These are phyloP conservation scores for Rhinatrema bivittatum DNA, from an alignment of 2,797 vertebrate species.

Conservation along the genomic window DNA sequence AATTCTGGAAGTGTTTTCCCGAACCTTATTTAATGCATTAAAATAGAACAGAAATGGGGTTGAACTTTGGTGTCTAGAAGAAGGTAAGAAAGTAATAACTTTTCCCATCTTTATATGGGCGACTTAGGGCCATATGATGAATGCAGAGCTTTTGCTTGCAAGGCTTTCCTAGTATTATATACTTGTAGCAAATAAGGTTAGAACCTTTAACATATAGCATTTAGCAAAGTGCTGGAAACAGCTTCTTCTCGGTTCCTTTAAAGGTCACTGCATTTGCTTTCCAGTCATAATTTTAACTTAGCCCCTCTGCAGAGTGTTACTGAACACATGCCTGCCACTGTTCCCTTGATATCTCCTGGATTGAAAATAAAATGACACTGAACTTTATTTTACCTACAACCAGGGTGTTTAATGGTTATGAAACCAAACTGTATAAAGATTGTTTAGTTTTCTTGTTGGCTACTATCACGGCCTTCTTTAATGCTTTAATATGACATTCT, in stretches of 20 bases:
- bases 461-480: too few relatives aligned
- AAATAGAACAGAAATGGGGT: slow-evolving; percentile 38
- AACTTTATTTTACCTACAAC: slow-evolving; percentile 6
- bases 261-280: slow-evolving; percentile 70
- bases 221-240: slow-evolving; percentile 61
- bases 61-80: slow-evolving; percentile 59
- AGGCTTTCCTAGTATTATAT: slow-evolving; percentile 59
- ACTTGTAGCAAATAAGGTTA: slow-evolving; percentile 68
- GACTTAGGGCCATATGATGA: slow-evolving; percentile 47
- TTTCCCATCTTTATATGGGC: slow-evolving; percentile 45
- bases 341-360: slow-evolving; percentile 35
- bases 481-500: too few relatives aligned
- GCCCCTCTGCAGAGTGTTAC: slow-evolving; percentile 33
- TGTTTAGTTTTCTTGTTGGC: too few relatives aligned
- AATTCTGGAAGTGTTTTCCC: slow-evolving; percentile 43
- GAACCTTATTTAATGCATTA: slow-evolving; percentile 55
- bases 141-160: slow-evolving; percentile 49
- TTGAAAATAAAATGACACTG: slow-evolving; percentile 34
- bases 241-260: slow-evolving; percentile 59
- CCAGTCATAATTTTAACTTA: slow-evolving; percentile 44
- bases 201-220: slow-evolving; percentile 71
- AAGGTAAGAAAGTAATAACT: slow-evolving; percentile 57
- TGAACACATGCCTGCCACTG: slow-evolving; percentile 32
- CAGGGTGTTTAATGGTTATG: too few relatives aligned
- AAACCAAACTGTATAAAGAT: too few relatives aligned